Evolutionary conservation across 2,797 vertebrate genomes (phyloP), one percentile per base, ranked within the genome.

Genomic region (Sebastiscus tertius): DNA sequence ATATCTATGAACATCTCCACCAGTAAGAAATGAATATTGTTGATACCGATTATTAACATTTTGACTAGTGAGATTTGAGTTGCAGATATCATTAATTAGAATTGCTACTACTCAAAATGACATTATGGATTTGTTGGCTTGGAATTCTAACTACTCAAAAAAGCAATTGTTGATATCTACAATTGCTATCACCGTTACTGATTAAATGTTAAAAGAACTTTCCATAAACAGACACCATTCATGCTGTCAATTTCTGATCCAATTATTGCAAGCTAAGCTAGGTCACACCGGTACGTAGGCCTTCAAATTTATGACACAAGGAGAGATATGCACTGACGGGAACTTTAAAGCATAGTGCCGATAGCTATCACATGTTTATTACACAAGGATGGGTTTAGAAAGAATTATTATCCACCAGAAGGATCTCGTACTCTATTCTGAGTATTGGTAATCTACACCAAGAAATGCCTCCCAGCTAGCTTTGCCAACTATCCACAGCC

Each of bases 361-460:
- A 66, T 20, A 42, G 74, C 46, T 58, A 68, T 65, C 69, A 39
- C 34, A 76, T 65, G 79, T 46, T 88, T 14, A 79, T 69, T 68
- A 63, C n/a, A 83, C 46, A 36, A 42, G n/a, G 69, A 82, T 10
- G 29, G 24, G 22, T 69, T 81, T 26, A 65, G n/a, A 73, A 60
- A 67, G n/a, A 26, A 79, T 69, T 58, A 46, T 46, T 59, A 54
- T 56, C 42, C 13, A 66, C 42, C 42, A 42, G 24, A 70, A 72
- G 18, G 11, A 72, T 42, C 39, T 72, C 8, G 8, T 54, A 26
- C 26, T 64, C 68, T 69, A 39, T 74, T 86, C 72, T 60, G 34
- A 74, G 64, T 31, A 64, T 20, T 27, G 22, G 5, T 39, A 56
- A 26, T 39, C 39, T 52, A 54, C 27, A 72, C 9, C 27, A 16